phyloP scores from a whole-genome alignment of 37 sponge, comb jelly and placozoan genomes.

The Aphrocallistes beatrix region DNA sequence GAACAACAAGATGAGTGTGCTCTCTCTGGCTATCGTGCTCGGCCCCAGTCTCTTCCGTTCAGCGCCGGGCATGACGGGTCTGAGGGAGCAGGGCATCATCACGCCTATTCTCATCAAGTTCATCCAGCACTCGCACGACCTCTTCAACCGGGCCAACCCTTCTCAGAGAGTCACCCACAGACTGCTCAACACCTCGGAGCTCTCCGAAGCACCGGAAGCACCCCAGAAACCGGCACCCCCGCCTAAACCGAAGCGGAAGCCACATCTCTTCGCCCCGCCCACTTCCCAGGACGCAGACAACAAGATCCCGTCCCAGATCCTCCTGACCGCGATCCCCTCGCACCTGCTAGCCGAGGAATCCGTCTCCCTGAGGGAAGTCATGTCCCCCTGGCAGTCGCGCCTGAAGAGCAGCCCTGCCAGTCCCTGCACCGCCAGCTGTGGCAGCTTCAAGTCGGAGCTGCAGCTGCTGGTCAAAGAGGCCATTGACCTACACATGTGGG shows the following conservation, averaged over 20 bases:
- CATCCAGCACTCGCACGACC: not conserved
- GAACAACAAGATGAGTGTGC: constrained; percentile 78
- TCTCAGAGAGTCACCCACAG: not conserved
- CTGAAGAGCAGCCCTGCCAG: constrained; percentile 7
- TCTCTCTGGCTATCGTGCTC: constrained; percentile 83
- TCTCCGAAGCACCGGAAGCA: not conserved
- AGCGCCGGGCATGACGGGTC: not conserved
- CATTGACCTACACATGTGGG: constrained; percentile 8
- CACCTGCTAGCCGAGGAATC: not conserved
- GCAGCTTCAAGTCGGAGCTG: not conserved
- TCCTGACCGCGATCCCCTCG: not conserved
- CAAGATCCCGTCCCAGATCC: not conserved
- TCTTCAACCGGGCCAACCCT: not conserved
- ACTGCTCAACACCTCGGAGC: not conserved
- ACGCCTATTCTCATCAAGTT: not conserved
- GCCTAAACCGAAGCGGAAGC: constrained; percentile 10
- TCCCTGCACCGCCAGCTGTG: not conserved
- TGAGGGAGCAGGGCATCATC: not conserved
- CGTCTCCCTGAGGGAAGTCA: not conserved
- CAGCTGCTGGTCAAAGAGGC: not conserved
- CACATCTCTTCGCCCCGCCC: not conserved
- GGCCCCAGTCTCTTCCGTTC: constrained; percentile 79
- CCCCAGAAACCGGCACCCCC: not conserved
- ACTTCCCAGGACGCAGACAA: not conserved
- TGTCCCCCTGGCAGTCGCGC: not conserved